Conservation (phyloP, 1,140 invertebrate genomes). For the Philaenus spumarius region DNA sequence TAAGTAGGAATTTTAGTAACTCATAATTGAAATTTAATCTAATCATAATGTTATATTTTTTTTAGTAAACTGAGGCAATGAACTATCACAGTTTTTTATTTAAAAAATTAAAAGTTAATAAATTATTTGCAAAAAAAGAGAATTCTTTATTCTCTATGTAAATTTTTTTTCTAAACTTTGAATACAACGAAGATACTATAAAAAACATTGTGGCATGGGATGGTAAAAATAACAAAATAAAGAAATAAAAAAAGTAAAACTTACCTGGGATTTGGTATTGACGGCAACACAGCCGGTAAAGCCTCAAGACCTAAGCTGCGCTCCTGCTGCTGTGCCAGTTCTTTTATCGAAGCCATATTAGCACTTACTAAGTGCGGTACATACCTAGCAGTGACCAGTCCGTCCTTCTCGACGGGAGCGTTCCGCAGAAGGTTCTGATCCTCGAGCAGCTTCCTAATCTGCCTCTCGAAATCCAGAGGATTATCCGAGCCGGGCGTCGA, state of each 20-base stretch:
- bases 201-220: too few species aligned
- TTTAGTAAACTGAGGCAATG: too few species aligned
- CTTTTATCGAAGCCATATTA: constrained; percentile 22
- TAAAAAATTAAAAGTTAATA: too few species aligned
- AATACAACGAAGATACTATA: too few species aligned
- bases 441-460: constrained; percentile 64
- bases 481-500: constrained; percentile 5
- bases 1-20: too few species aligned
- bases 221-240: too few species aligned
- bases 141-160: too few species aligned
- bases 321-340: constrained; percentile 23
- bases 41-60: too few species aligned
- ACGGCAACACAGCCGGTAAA: neutral
- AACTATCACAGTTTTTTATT: too few species aligned
- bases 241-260: neutral
- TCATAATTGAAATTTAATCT: too few species aligned
- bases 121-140: too few species aligned
- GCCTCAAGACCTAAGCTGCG: constrained; percentile 15
- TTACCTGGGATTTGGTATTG: constrained; percentile 1
- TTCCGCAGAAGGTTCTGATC: constrained; percentile 56
- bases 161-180: too few species aligned
- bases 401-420: constrained; percentile 28
- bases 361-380: constrained; percentile 6
- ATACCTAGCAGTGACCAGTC: constrained; percentile 15
- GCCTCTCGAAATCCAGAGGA: constrained; percentile 25